Conservation (phyloP, 1,140 invertebrate genomes). For the Neodiprion fabricii region DNA sequence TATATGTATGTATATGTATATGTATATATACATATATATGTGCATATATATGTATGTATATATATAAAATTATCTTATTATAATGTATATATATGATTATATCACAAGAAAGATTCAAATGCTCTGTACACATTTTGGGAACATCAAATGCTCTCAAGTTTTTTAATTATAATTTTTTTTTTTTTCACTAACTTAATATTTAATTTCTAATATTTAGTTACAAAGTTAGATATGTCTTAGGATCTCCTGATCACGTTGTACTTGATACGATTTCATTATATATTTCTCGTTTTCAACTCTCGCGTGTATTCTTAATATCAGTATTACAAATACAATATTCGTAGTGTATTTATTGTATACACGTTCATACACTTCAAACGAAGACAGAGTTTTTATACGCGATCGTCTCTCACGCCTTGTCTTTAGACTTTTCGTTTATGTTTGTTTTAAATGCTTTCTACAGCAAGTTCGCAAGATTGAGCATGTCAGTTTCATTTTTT, state of each 20-base stretch:
- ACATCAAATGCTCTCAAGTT: constrained; percentile 53
- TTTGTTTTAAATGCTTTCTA: no score
- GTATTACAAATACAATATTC: no score
- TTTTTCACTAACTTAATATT: constrained; percentile 28
- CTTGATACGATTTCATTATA: constrained; percentile 47
- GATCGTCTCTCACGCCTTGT: no score
- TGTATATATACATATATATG: constrained; percentile 51
- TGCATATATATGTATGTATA: constrained; percentile 55
- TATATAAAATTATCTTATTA: constrained; percentile 22
- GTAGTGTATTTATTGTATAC: no score
- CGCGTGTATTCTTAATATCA: no score
- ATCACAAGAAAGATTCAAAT: constrained; percentile 64
- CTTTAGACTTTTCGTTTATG: no score
- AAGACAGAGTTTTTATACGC: no score
- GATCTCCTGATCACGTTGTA: constrained; percentile 56
- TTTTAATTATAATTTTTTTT: constrained; percentile 38
- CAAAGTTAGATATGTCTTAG: constrained; percentile 62
- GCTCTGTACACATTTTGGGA: constrained; percentile 57
- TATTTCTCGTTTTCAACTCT: no score
- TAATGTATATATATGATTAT: constrained; percentile 58
- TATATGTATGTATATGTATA: constrained; percentile 56
- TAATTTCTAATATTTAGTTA: constrained; percentile 52
- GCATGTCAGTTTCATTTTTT: no score
- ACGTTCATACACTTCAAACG: no score
- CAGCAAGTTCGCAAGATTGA: no score